These are phyloP conservation scores for Leptocoma aspasia DNA, from an alignment of 2,113 vertebrate species.

Conservation along the genomic window DNA sequence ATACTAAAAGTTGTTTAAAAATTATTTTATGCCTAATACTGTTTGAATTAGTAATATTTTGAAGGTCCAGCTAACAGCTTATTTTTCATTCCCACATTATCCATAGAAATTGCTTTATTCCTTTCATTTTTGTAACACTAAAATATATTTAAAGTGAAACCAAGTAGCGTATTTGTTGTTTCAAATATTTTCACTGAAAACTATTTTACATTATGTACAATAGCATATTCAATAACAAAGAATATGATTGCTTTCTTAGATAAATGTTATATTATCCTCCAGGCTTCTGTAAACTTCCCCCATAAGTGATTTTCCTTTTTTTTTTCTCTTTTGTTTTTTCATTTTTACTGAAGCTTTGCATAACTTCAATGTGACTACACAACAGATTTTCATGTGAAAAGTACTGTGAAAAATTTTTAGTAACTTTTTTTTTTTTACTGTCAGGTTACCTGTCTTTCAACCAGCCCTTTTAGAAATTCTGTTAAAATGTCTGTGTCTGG, in stretches of 20 bases:
- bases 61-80: neutral
- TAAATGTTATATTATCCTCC: constrained; percentile 6
- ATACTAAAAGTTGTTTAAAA: neutral
- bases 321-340: neutral
- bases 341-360: neutral
- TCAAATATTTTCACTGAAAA: constrained; percentile 5
- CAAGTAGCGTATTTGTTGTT: neutral
- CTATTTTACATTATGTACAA: neutral
- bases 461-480: constrained; percentile 18
- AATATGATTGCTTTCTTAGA: neutral
- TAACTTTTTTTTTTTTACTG: constrained; percentile 23
- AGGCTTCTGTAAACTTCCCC: neutral
- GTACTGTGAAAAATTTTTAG: constrained; percentile 22
- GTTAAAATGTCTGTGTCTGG: neutral
- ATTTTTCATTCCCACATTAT: neutral
- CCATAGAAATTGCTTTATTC: neutral
- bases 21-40: constrained; percentile 3
- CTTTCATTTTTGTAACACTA: neutral
- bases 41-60: constrained; percentile 4
- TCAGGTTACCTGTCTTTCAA: constrained; percentile 27
- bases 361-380: neutral
- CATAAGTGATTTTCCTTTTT: neutral
- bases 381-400: constrained; percentile 5
- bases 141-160: neutral
- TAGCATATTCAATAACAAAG: neutral